phyloP scores from a whole-genome alignment of 2,797 vertebrate genomes.

The Enteromius anoplus region DNA sequence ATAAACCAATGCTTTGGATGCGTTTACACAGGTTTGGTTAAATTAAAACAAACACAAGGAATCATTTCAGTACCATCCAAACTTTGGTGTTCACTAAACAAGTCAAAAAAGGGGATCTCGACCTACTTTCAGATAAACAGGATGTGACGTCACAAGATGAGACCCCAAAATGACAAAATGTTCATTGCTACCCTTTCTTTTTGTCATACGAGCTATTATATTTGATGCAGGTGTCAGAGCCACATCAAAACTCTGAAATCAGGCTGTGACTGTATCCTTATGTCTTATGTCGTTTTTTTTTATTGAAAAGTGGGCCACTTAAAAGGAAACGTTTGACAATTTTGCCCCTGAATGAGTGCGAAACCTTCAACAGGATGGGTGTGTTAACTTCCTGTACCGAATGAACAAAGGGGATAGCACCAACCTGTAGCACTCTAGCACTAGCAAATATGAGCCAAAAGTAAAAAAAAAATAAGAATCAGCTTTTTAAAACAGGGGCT shows the following conservation, averaged over 20 bases:
- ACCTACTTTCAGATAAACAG: not conserved
- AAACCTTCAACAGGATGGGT: constrained; percentile 75
- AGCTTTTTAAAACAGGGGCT: constrained; percentile 54
- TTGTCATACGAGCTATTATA: not conserved
- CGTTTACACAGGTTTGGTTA: not conserved
- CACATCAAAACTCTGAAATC: not conserved
- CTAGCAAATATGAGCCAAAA: constrained; percentile 64
- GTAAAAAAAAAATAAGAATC: constrained; percentile 61
- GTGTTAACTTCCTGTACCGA: constrained; percentile 74
- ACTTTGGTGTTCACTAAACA: not conserved
- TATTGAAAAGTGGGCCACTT: constrained; percentile 23
- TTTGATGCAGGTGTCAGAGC: not conserved
- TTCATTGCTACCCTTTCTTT: not conserved
- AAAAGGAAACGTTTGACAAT: not conserved
- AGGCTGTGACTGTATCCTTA: not conserved
- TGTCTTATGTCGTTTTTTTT: not conserved
- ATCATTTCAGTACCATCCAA: not conserved
- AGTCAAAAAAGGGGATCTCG: not conserved
- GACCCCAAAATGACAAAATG: not conserved
- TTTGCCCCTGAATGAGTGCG: not conserved
- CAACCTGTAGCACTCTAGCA: constrained; percentile 63
- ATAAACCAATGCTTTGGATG: not conserved
- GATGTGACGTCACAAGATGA: not conserved
- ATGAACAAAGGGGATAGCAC: constrained; percentile 69
- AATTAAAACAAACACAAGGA: not conserved